A percentile compares a stretch with the other conserved stretches of the same genome.
phyloP scores from a whole-genome alignment of 2,113 vertebrate genomes.

The Dermatemys mawii region DNA sequence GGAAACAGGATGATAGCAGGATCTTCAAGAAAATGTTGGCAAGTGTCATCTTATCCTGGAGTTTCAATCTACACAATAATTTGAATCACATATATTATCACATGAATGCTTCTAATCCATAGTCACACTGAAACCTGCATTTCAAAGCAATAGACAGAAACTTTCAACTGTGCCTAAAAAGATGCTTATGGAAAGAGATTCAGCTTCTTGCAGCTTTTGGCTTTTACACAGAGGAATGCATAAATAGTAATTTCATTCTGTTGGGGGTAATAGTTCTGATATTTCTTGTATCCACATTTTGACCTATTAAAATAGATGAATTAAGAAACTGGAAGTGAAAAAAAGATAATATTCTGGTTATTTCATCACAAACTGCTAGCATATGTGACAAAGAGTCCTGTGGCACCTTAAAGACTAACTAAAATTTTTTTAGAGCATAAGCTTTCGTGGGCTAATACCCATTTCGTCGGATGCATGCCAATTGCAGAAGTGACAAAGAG shows the following conservation, averaged over 20 bases:
- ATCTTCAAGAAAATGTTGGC: not conserved
- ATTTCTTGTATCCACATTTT: conserved; percentile 43
- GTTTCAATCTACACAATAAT: not conserved
- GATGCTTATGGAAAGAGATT: conserved; percentile 39
- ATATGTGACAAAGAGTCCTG: too few relatives aligned
- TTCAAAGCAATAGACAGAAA: not conserved
- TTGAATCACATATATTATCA: not conserved
- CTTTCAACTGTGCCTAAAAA: conserved; percentile 39
- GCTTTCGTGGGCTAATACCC: too few relatives aligned
- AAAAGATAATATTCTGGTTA: conserved; percentile 12
- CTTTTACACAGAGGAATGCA: conserved; percentile 51
- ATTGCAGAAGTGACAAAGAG: too few relatives aligned
- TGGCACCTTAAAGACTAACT: too few relatives aligned
- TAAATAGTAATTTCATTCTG: conserved; percentile 62
- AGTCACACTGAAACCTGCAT: not conserved
- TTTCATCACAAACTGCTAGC: conserved; percentile 39
- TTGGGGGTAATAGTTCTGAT: conserved; percentile 36
- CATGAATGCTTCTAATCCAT: not conserved
- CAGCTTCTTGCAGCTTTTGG: conserved; percentile 51
- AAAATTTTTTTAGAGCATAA: too few relatives aligned
- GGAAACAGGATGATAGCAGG: not conserved
- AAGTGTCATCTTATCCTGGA: not conserved
- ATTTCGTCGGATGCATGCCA: too few relatives aligned
- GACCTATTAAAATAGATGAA: conserved; percentile 38
- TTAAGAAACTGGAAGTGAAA: conserved; percentile 37